These are phyloP conservation scores for Zygothrica quintamaculata DNA, from an alignment of 2,888 invertebrate genomes.

Conservation along the genomic window DNA sequence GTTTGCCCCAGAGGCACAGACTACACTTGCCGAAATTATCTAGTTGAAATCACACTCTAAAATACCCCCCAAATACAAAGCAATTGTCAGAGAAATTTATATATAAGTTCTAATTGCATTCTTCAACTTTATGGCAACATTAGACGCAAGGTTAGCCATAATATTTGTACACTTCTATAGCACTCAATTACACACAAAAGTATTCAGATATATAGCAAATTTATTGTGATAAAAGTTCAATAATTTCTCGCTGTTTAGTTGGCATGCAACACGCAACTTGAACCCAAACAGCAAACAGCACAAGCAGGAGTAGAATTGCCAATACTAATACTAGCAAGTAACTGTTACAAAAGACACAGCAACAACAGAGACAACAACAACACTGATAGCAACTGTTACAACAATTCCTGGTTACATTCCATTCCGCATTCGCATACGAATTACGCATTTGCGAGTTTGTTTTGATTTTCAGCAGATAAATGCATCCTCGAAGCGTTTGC, in stretches of 20 bases:
- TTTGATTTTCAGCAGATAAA: constrained; percentile 65
- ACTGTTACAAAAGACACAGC: not conserved
- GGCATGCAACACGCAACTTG: constrained; percentile 20
- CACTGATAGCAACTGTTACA: constrained; percentile 6
- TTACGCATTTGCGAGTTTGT: constrained; percentile 57
- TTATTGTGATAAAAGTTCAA: constrained; percentile 1
- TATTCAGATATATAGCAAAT: too few species aligned
- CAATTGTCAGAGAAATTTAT: too few species aligned
- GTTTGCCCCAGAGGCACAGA: not conserved
- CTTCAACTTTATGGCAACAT: too few species aligned
- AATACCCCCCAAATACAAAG: too few species aligned
- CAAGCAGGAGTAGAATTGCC: not conserved
- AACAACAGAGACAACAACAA: constrained; percentile 4
- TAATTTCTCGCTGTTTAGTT: constrained; percentile 31
- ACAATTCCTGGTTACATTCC: constrained; percentile 34
- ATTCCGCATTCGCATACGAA: constrained; percentile 36
- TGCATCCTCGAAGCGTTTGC: constrained; percentile 32
- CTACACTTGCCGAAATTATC: constrained; percentile 23
- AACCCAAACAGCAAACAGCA: too few species aligned
- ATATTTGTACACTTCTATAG: too few species aligned
- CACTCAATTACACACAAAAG: too few species aligned
- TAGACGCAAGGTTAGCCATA: too few species aligned
- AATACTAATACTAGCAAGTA: not conserved
- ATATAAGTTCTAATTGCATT: too few species aligned
- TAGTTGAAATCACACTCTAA: too few species aligned